These are phyloP conservation scores for Syrrhaptes paradoxus DNA, from an alignment of 2,113 vertebrate genomes.

Conservation along the genomic window DNA sequence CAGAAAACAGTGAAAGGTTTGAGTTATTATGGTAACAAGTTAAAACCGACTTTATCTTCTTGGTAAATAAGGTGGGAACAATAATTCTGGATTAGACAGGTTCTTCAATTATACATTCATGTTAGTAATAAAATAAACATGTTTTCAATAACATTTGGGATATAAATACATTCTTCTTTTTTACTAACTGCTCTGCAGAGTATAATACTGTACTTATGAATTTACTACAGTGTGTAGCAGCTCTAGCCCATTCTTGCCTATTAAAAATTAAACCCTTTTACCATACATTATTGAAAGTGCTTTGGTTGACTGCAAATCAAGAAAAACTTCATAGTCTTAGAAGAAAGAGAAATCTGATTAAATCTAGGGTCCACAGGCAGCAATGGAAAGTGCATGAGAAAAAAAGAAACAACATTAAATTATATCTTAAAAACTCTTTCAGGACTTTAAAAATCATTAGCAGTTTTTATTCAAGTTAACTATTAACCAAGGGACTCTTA, in stretches of 20 bases:
- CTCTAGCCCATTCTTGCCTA: conserved; percentile 68
- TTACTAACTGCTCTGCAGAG: conserved; percentile 32
- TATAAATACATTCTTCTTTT: conserved; percentile 68
- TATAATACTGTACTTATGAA: conserved; percentile 57
- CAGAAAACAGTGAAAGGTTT: background rate
- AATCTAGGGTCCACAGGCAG: conserved; percentile 65
- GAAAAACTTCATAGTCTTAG: conserved; percentile 71
- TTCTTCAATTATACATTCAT: conserved; percentile 78
- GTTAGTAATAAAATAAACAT: conserved; percentile 74
- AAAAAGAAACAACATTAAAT: conserved; percentile 65
- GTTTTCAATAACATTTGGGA: conserved; percentile 71
- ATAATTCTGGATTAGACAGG: conserved; percentile 65
- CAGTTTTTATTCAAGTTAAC: conserved; percentile 66
- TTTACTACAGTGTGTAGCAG: conserved; percentile 48
- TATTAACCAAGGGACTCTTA: conserved; percentile 47
- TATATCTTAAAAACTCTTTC: conserved; percentile 63
- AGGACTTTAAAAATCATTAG: conserved; percentile 68
- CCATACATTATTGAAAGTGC: conserved; percentile 80
- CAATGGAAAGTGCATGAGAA: conserved; percentile 51
- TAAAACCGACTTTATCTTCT: conserved; percentile 35
- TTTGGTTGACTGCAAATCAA: conserved; percentile 77
- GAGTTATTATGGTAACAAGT: conserved; percentile 22
- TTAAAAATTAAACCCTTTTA: conserved; percentile 82
- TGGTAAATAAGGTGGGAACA: conserved; percentile 70
- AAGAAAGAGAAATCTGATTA: conserved; percentile 68